These are phyloP conservation scores for Chelonoidis abingdonii DNA, from an alignment of 2,113 vertebrate species.

Conservation along the genomic window DNA sequence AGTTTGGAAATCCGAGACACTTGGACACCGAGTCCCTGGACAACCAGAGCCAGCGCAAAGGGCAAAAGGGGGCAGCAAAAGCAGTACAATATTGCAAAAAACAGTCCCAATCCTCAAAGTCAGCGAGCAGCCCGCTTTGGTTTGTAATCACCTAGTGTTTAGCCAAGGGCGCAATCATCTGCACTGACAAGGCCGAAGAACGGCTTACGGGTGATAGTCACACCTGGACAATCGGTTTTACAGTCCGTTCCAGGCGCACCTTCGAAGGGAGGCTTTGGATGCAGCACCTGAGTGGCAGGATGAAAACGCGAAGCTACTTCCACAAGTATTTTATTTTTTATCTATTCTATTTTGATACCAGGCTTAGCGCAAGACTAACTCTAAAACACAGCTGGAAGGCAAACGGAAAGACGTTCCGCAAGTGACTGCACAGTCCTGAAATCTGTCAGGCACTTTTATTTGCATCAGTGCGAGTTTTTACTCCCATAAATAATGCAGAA, in stretches of 20 bases:
- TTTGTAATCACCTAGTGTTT: not conserved
- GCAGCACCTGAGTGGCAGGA: not conserved
- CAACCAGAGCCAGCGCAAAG: not conserved
- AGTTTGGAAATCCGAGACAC: not conserved
- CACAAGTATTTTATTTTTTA: not conserved
- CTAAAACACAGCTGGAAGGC: too few species aligned
- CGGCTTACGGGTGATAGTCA: too few species aligned
- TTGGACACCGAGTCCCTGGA: not conserved
- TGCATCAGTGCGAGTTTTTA: not conserved
- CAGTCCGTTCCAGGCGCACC: too few species aligned
- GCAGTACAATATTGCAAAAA: not conserved
- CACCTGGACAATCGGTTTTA: too few species aligned
- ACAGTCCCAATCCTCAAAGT: not conserved
- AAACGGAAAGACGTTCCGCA: too few species aligned
- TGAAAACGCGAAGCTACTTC: not conserved
- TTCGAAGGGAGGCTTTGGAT: not conserved
- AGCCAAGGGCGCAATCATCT: not conserved
- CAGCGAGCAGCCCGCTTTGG: not conserved
- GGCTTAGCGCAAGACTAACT: not conserved
- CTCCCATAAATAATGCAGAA: not conserved
- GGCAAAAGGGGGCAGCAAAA: not conserved
- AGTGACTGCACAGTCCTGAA: too few species aligned
- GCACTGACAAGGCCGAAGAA: fast-evolving
- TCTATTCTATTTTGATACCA: not conserved
- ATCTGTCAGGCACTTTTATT: not conserved